Percentiles rank a stretch among this genome's conserved stretches.
phyloP scores from a whole-genome alignment of 2,888 invertebrate species.

The Rhamnusium bicolor region DNA sequence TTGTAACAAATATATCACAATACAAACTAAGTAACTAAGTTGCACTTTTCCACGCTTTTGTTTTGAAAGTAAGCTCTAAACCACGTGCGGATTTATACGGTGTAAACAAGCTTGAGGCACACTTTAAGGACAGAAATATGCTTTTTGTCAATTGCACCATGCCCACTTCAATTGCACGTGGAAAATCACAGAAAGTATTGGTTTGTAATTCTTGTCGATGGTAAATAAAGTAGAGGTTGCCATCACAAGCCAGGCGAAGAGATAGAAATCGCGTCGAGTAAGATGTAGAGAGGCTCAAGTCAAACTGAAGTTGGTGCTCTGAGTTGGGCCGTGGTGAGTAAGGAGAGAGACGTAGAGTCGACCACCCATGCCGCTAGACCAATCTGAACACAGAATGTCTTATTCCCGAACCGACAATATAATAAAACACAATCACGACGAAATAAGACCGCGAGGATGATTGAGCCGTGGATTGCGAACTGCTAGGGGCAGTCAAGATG shows the following conservation, averaged over 20 bases:
- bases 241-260: conserved; percentile 48
- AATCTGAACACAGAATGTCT: conserved; percentile 71
- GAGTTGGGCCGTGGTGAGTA: conserved; percentile 42
- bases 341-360: conserved; percentile 59
- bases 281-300: conserved; percentile 63
- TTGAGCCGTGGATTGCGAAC: conserved; percentile 69
- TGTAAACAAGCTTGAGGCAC: neutral
- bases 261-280: conserved; percentile 58
- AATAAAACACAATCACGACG: conserved; percentile 70
- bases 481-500: conserved; percentile 64
- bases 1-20: conserved; percentile 16
- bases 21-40: neutral
- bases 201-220: neutral
- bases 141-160: conserved; percentile 3
- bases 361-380: conserved; percentile 72
- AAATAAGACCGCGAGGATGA: conserved; percentile 69
- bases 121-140: neutral
- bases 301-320: conserved; percentile 63
- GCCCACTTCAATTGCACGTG: conserved; percentile 5
- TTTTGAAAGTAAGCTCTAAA: neutral
- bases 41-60: neutral
- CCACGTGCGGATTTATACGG: neutral
- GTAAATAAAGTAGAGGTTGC: conserved; percentile 18
- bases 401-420: conserved; percentile 70
- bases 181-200: neutral